phyloP scores from a whole-genome alignment of 2,888 invertebrate genomes.

The Muschampia plurimacula region DNA sequence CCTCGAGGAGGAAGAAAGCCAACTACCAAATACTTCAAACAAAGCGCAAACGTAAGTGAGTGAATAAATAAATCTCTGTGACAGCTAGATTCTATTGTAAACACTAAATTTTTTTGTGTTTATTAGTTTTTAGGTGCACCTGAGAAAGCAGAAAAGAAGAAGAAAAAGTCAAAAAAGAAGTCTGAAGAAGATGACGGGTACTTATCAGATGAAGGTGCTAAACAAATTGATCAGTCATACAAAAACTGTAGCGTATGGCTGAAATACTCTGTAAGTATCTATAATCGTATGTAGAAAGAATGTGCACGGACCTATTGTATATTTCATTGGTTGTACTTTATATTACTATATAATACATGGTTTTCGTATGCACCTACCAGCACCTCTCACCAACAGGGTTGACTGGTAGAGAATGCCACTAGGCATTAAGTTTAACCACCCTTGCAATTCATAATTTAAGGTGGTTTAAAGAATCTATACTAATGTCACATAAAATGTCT shows the following conservation, averaged over 20 bases:
- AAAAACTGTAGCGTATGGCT: constrained; percentile 70
- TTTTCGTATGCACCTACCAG: no score
- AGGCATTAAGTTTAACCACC: no score
- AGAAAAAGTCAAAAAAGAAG: constrained; percentile 67
- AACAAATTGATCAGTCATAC: constrained; percentile 63
- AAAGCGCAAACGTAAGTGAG: constrained; percentile 72
- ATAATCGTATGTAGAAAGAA: no score
- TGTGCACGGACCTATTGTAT: no score
- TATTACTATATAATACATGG: no score
- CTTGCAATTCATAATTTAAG: no score
- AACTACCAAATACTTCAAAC: constrained; percentile 71
- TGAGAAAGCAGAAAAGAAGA: constrained; percentile 74
- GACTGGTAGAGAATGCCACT: no score
- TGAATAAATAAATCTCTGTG: constrained; percentile 18
- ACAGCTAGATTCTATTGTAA: not conserved
- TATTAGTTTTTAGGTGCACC: constrained; percentile 72
- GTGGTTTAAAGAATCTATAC: no score
- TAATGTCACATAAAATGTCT: no score
- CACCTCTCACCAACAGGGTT: no score
- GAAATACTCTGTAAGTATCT: constrained; percentile 50
- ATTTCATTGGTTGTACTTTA: no score
- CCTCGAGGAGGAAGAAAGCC: constrained; percentile 84
- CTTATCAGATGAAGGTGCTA: constrained; percentile 69
- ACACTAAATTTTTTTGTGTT: constrained; percentile 17
- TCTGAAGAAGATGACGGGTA: constrained; percentile 76